Evolutionary conservation across 2,888 invertebrate genomes (phyloP), one percentile per base, ranked within the genome.

Genomic region (Dioctria rufipes): DNA sequence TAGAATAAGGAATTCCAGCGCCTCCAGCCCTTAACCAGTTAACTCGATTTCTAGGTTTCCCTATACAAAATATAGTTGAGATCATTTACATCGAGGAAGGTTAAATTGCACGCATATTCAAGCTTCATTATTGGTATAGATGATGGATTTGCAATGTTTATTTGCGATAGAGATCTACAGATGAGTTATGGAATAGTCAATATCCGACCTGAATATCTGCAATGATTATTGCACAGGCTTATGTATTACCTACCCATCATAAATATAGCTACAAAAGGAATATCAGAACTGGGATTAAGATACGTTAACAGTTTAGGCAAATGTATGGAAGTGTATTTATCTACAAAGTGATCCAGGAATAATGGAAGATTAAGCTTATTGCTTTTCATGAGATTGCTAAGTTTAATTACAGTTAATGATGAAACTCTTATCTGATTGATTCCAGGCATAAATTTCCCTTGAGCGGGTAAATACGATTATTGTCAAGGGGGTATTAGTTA

Each of bases 161-260:
- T 73, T 73, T 73, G 42, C 40, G 40, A 40, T n/a, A 25, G 25
- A 51, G 73, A 73, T 40, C 73, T 73, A 42, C 58, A 13, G 73
- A 73, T 73, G 73, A 73, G 73, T 73, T 58, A 73, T 73, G 73
- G 73, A 60, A 42, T 42, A 73, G 73, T 73, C 73, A 73, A 73
- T 73, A 73, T 73, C 73, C 73, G 73, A 58, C 73, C n/a, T 58
- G 60, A 73, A 58, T 73, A 73, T 73, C 73, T 73, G 58, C 42
- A 73, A 73, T 73, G 39, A 73, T 69, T 69, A 51, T 37, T 51
- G 25, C 25, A 25, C 25, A 25, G 69, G 69, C 49, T 25, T 49
- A 69, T 69, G 39, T 51, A 69, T 54, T 51, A 73, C 42, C 54
- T 54, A 11, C 54, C 73, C 73, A 40, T 58, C 73, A 73, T 73